Evolutionary conservation across 1,140 invertebrate genomes (phyloP), one percentile per base, ranked within the genome.

Genomic region (Platyscapa corneri): DNA sequence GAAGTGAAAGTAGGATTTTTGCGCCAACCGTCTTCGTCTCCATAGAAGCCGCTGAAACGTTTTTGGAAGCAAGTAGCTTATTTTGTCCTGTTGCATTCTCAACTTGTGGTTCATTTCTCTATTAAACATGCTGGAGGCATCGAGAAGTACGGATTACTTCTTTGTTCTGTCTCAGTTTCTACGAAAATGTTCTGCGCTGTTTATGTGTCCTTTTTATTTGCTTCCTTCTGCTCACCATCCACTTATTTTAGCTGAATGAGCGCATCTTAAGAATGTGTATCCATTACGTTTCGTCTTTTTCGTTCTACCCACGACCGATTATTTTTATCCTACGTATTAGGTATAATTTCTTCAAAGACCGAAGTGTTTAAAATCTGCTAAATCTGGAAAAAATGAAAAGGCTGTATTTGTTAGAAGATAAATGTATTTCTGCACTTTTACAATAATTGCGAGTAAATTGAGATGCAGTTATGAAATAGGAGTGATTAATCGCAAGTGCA

Each of bases 161-260:
- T 79, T 79, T 79, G 77, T 79, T 77, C 56, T 16, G 7, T 64
- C 39, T 18, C 60, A 2, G 78, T 37, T 80, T 80, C 60, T 65
- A n/a, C 53, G 32, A 64, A 65, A 64, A 49, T 18, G 56, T 8
- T 79, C 12, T n/a, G 65, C 12, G 34, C 8, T 30, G 77, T 65
- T 32, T 65, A 10, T 34, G 27, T 37, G 14, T 72, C 32, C 60
- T 27, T 46, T 30, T 56, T 80, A 37, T 79, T 32, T 70, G 27
- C 64, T 46, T 30, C n/a, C 39, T 72, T 65, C 67, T n/a, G 18
- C 32, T 30, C 14, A n/a, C 39, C 64, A 32, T 34, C 65, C 42
- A 49, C 14, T 72, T 49, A 46, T 34, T 30, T n/a, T 42, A 18
- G 18, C 12, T 12, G 42, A 65, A 16, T 53, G 65, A 80, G 49